Evolutionary conservation across 2,888 invertebrate species (phyloP).

Genomic region (Agrotis clavis): DNA sequence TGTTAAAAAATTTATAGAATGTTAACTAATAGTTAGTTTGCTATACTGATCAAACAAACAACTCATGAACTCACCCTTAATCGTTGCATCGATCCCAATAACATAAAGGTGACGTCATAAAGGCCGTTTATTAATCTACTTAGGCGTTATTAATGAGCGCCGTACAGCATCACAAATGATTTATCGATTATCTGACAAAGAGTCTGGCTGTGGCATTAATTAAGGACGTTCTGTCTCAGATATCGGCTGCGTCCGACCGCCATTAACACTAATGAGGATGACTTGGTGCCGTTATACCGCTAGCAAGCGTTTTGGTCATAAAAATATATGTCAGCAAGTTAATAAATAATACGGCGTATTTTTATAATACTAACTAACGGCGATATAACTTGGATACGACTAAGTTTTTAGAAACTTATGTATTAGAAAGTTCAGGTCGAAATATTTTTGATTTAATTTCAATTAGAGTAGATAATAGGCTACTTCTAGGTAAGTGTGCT

Average conservation of each 20-base stretch:
- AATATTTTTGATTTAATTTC: neutral
- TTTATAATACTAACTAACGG: constrained; percentile 2
- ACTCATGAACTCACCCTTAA: constrained; percentile 8
- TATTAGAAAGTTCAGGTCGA: neutral
- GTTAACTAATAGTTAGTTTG: no score
- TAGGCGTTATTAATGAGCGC: constrained; percentile 58
- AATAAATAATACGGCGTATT: constrained; percentile 49
- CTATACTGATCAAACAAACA: no score
- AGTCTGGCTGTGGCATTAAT: constrained; percentile 79
- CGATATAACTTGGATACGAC: neutral
- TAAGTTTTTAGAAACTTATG: neutral
- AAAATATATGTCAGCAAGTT: constrained; percentile 61
- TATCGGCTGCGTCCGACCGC: constrained; percentile 78
- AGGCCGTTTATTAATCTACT: constrained; percentile 61
- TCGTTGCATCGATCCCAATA: constrained; percentile 31
- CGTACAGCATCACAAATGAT: constrained; percentile 66
- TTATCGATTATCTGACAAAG: constrained; percentile 80
- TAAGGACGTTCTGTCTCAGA: constrained; percentile 82
- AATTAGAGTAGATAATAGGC: no score
- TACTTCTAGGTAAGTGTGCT: no score
- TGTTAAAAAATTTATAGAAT: no score
- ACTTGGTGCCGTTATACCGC: constrained; percentile 66
- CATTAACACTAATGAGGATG: constrained; percentile 84
- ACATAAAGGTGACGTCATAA: constrained; percentile 50
- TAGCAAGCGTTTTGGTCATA: constrained; percentile 62